These are phyloP conservation scores for Amphipyra berbera DNA, from an alignment of 2,888 invertebrate species.

Conservation along the genomic window DNA sequence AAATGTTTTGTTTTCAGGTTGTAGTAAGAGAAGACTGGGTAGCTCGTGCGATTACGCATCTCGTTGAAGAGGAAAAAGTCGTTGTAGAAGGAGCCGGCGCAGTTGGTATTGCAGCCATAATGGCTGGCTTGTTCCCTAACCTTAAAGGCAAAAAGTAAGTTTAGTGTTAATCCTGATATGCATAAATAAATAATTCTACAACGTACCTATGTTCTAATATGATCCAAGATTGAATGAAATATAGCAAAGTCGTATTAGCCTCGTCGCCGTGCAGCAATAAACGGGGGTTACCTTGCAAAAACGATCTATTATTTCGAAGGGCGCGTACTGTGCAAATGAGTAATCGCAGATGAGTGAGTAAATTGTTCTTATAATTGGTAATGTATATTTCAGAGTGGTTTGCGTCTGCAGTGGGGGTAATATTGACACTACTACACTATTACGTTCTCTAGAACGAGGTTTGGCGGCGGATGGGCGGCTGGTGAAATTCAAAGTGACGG, in stretches of 20 bases:
- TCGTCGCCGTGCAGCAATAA: too few species aligned
- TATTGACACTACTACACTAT: constrained; percentile 96
- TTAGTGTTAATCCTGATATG: too few species aligned
- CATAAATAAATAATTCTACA: too few species aligned
- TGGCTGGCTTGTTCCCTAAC: constrained; percentile 95
- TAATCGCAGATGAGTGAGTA: too few species aligned
- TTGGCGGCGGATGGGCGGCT: constrained; percentile 96
- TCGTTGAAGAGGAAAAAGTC: constrained; percentile 95
- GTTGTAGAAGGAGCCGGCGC: constrained; percentile 98
- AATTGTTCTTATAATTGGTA: too few species aligned
- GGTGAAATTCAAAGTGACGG: constrained; percentile 89
- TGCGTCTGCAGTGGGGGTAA: constrained; percentile 96
- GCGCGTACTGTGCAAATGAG: too few species aligned
- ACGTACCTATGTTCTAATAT: too few species aligned
- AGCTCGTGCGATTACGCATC: constrained; percentile 93
- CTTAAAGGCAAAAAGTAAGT: constrained; percentile 94
- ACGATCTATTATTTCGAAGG: too few species aligned
- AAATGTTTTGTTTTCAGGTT: constrained; percentile 76
- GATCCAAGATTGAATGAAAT: too few species aligned
- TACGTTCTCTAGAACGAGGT: constrained; percentile 96
- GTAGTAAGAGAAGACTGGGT: constrained; percentile 96
- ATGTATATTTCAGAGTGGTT: constrained; percentile 91
- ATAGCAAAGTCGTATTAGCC: too few species aligned
- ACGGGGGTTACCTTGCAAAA: too few species aligned
- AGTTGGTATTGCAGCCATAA: constrained; percentile 93